Conservation (phyloP, 1,140 invertebrate species). For the Drosophila ironensis region DNA sequence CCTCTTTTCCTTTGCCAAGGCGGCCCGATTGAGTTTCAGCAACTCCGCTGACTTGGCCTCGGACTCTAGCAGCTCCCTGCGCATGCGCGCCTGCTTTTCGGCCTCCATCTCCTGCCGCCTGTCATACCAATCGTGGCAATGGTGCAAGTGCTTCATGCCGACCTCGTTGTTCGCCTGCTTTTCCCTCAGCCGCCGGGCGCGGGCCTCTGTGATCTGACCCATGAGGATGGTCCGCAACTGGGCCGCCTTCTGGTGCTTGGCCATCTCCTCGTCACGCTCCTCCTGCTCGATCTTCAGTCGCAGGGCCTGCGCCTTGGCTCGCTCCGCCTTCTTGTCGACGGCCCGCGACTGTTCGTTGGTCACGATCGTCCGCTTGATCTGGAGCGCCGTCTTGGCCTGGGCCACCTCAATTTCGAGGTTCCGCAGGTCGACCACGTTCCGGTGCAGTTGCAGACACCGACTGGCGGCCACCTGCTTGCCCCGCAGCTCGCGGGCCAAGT, state of each 20-base stretch:
- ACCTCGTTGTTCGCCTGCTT: constrained; percentile 8
- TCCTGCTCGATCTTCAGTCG: constrained; percentile 17
- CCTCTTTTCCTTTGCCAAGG: neutral
- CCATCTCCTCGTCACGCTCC: constrained; percentile 15
- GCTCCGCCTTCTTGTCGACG: neutral
- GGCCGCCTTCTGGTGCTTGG: constrained; percentile 11
- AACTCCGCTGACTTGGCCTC: too few relatives aligned
- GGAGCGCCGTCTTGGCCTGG: constrained; percentile 42
- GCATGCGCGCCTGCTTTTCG: too few relatives aligned
- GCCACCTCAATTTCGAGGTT: constrained; percentile 42
- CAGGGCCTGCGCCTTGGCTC: constrained; percentile 25
- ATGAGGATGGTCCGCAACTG: constrained; percentile 34
- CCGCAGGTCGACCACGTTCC: constrained; percentile 28
- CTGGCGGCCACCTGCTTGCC: constrained; percentile 36
- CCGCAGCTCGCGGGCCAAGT: constrained; percentile 21
- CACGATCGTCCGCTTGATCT: constrained; percentile 24
- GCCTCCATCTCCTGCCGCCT: constrained; percentile 43
- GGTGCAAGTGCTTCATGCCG: too few relatives aligned
- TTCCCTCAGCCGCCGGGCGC: neutral
- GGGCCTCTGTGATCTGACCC: constrained; percentile 25
- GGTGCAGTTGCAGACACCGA: constrained; percentile 24
- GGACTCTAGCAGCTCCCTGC: constrained; percentile 27
- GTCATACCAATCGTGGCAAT: too few relatives aligned
- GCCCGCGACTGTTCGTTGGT: neutral
- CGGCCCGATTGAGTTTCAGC: neutral